Evolutionary conservation across 2,888 invertebrate species (phyloP).

Genomic region (Meghimatium bilineatum): DNA sequence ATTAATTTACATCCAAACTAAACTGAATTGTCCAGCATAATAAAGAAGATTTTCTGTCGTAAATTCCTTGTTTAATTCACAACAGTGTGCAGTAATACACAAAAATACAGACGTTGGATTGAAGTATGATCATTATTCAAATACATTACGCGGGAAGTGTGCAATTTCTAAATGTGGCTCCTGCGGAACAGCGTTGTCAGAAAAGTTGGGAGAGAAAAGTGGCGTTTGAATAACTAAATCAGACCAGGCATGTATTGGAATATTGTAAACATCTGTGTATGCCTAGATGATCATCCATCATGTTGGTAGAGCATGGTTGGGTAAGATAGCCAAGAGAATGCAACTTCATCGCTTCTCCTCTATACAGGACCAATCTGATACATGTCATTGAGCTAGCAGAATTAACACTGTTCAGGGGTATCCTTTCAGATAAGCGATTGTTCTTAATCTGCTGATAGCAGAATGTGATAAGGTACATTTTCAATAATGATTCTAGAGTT

Average conservation of each 20-base stretch:
- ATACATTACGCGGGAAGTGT: no score
- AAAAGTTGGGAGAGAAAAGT: background rate
- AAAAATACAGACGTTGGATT: no score
- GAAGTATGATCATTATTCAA: no score
- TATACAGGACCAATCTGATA: background rate
- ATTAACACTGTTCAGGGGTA: background rate
- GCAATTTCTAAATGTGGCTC: no score
- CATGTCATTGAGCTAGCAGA: background rate
- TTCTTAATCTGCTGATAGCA: background rate
- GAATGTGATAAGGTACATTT: background rate
- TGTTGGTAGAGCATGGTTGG: background rate
- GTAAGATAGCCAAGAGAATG: background rate
- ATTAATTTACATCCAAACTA: no score
- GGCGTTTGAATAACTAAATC: background rate
- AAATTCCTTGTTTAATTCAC: no score
- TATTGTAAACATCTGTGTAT: background rate
- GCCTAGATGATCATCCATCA: background rate
- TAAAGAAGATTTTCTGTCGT: no score
- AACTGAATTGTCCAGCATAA: no score
- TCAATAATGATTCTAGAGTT: background rate
- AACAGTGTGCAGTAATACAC: no score
- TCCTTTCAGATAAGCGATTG: background rate
- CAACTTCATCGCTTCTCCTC: background rate
- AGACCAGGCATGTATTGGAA: background rate
- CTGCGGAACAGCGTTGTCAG: background rate